Base-by-base conservation (phyloP, 2,113 vertebrate species). In the Myrmophylax atrothorax region DNA sequence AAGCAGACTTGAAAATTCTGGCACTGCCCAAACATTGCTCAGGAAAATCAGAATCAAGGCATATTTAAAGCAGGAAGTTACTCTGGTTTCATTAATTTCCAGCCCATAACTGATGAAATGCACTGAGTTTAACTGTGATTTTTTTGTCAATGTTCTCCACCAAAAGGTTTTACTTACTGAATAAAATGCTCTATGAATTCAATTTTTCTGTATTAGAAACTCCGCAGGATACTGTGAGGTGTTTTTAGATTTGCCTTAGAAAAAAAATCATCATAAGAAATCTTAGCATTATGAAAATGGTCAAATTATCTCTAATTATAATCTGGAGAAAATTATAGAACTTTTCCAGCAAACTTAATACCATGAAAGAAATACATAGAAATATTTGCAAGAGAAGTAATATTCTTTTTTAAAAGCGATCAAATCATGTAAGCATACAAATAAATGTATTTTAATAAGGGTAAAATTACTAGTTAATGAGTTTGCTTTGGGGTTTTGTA, bases 391-490 rank as follows among this genome's bases (percentile, higher is more conserved):
- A 95, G 94, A 97, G 97, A 97, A 98, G 97, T 97, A 98, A 98
- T 98, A 97, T 97, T 97, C 93, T 97, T 97, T 96, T 96, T 96
- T 95, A 35, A 96, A 98, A 98, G 96, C 80, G 82, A 98, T 98
- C 98, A 98, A 98, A 98, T 98, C 98, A 97, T 94, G 97, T 98
- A 98, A 98, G 98, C 98, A 97, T 98, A 98, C 98, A 98, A 98
- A 98, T 98, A 98, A 98, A 98, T 98, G 98, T 98, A 98, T 98
- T 98, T 98, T 98, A 98, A 98, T 98, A 98, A 98, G 98, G 96
- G 95, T 93, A 98, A 98, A 98, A 98, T 98, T 98, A 98, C 98
- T 98, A 98, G 98, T 98, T 98, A 98, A 98, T 98, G 98, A 98
- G 97, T 98, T 98, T 98, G 98, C 98, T 98, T 98, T 98, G 97